phyloP scores from a whole-genome alignment of 2,113 vertebrate species.

The Cynocephalus volans region DNA sequence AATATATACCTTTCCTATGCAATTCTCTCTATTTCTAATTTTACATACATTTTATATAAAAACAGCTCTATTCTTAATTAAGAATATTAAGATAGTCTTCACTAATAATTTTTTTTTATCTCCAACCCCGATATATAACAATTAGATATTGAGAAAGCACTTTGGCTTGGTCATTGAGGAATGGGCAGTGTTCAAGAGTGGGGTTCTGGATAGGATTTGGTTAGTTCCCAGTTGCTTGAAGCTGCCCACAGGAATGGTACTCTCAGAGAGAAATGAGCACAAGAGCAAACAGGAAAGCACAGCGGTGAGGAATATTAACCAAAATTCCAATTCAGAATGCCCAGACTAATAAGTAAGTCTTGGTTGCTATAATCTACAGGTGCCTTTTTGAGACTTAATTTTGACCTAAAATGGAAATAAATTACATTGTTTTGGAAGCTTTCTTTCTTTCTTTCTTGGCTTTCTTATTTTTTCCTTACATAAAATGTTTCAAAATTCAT shows the following conservation, averaged over 20 bases:
- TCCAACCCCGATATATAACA: background rate
- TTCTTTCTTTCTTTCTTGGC: background rate
- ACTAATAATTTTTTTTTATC: background rate
- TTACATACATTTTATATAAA: background rate
- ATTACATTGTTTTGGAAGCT: background rate
- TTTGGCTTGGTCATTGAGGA: background rate
- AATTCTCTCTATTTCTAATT: background rate
- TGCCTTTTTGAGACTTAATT: background rate
- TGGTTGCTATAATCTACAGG: background rate
- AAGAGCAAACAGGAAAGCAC: background rate
- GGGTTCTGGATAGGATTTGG: background rate
- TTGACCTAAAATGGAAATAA: conserved; percentile 22
- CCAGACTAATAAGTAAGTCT: background rate
- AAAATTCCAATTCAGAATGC: background rate
- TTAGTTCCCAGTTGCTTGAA: background rate
- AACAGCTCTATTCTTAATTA: background rate
- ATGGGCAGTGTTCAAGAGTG: background rate
- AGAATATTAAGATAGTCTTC: background rate
- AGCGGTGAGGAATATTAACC: background rate
- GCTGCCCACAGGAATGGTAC: background rate
- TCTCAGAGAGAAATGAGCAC: background rate
- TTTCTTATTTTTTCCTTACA: background rate
- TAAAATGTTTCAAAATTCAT: background rate
- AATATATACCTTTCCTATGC: background rate
- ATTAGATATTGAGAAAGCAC: background rate